Evolutionary conservation across 1,140 invertebrate species (phyloP), one percentile per base, ranked within the genome.

Genomic region (Drosophila navojoa): DNA sequence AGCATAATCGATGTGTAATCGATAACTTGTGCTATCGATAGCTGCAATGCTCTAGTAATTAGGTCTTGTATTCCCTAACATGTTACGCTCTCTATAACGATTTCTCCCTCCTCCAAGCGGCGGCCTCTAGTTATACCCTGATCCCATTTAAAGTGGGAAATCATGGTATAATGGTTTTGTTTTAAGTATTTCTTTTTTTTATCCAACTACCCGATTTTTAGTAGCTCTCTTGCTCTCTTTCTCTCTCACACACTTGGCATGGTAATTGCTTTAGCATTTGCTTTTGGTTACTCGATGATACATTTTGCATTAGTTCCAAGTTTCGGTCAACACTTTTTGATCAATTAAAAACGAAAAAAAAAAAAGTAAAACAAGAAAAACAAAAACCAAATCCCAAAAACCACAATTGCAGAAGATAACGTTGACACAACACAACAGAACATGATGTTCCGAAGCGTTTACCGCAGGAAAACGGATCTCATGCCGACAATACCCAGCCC

Each of bases 401-500:
- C 81, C 57, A 68, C 57, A 87, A 77, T 92, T 91, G 64, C 86
- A 92, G 92, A 92, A 79, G 92, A 92, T 84, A 86, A 57, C 76
- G 89, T 90, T 79, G 91, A 92, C 93, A 93, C 79, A 93, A 93
- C 93, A 94, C 90, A 93, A 94, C 90, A 93, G 57, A 73, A 73
- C 93, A 92, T 92, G 90, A 91, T 93, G 93, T 93, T 91, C 91
- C 91, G 91, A 90, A 92, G 95, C 64, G 96, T 96, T 93, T 96
- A 95, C 74, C 95, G 97, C 73, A 94, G 97, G 74, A 96, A 96
- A 92, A 98, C 97, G 63, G 97, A 98, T 93, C 93, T 98, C 91
- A 96, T 97, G 93, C 97, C 97, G 68, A 98, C 97, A 75, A 95
- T 97, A 92, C 96, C 97, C 61, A 95, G 96, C 76, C 94, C 95